phyloP scores from a whole-genome alignment of 2,797 vertebrate species.

The Bufotes viridis region DNA sequence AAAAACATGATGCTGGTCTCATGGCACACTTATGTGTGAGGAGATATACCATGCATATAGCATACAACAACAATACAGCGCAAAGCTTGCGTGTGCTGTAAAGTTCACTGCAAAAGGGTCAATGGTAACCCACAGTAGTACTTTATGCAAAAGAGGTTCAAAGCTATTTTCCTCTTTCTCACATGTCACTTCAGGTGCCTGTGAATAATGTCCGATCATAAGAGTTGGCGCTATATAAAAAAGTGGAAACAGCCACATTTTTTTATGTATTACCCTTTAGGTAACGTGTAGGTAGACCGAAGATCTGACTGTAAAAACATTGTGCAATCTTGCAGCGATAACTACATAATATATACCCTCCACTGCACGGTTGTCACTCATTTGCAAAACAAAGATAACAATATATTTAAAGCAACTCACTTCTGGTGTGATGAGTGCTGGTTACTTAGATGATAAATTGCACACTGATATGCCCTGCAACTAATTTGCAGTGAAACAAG shows the following conservation, averaged over 20 bases:
- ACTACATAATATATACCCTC: constrained; percentile 1
- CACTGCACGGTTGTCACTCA: constrained; percentile 16
- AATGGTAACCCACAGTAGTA: too few relatives aligned
- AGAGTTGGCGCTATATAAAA: background rate
- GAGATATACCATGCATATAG: too few relatives aligned
- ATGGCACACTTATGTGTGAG: too few relatives aligned
- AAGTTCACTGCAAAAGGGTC: too few relatives aligned
- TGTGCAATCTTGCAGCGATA: background rate
- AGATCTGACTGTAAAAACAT: constrained; percentile 7
- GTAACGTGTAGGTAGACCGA: background rate
- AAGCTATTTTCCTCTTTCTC: too few relatives aligned
- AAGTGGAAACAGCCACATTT: background rate
- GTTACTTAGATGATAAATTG: constrained; percentile 41
- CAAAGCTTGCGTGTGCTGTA: too few relatives aligned
- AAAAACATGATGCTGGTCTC: too few relatives aligned
- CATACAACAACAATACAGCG: too few relatives aligned
- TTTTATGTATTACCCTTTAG: background rate
- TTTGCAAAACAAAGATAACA: constrained; percentile 31
- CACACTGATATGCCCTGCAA: constrained; percentile 38
- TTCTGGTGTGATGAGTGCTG: constrained; percentile 44
- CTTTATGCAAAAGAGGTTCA: too few relatives aligned
- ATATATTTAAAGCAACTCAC: constrained; percentile 47
- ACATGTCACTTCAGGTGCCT: background rate
- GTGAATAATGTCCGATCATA: background rate
- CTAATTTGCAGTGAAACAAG: constrained; percentile 43